Percentiles rank a stretch among this genome's conserved stretches.
phyloP scores from a whole-genome alignment of 2,888 invertebrate species.

The Metalampra italica region DNA sequence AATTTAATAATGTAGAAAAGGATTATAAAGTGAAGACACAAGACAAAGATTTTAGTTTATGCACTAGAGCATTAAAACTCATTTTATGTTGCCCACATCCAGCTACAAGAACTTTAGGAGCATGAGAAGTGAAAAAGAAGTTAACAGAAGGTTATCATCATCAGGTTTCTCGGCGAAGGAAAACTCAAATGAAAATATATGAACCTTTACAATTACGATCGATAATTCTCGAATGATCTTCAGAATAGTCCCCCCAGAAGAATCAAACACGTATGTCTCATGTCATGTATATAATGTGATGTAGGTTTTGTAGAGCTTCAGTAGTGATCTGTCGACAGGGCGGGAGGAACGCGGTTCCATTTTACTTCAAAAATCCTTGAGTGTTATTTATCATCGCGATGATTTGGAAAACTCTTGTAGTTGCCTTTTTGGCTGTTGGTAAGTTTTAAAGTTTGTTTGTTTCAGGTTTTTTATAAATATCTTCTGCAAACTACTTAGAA shows the following conservation, averaged over 20 bases:
- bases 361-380: background rate
- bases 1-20: too few species aligned
- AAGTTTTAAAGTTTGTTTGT: background rate
- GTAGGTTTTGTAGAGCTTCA: slow-evolving; percentile 5
- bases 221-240: slow-evolving; percentile 1
- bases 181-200: too few species aligned
- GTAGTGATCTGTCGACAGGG: background rate
- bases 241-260: slow-evolving; percentile 4
- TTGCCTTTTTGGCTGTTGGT: slow-evolving; percentile 11
- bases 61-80: too few species aligned
- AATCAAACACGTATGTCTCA: slow-evolving; percentile 3
- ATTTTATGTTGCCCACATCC: too few species aligned
- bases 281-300: slow-evolving; percentile 7
- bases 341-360: background rate
- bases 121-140: too few species aligned
- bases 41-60: too few species aligned
- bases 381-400: background rate
- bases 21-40: too few species aligned
- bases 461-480: background rate
- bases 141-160: too few species aligned
- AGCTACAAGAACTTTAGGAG: too few species aligned
- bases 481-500: background rate
- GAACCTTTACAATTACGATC: too few species aligned
- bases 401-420: slow-evolving; percentile 7
- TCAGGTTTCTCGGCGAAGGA: too few species aligned